phyloP scores from a whole-genome alignment of 2,113 vertebrate species.

The Leptobrachium leishanense region DNA sequence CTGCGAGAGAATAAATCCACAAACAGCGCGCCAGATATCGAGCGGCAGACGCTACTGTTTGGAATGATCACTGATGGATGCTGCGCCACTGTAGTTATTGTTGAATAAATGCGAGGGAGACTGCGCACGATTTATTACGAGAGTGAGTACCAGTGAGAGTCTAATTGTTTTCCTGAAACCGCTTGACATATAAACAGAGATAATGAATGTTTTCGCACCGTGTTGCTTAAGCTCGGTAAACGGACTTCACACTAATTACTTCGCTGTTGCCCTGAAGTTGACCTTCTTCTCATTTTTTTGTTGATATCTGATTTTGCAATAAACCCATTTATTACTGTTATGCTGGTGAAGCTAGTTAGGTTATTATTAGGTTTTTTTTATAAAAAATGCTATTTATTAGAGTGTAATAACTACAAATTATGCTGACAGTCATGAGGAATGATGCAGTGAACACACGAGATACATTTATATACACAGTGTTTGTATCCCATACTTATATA shows the following conservation, averaged over 20 bases:
- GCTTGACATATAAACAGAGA: conserved; percentile 60
- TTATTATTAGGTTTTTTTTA: too few relatives aligned
- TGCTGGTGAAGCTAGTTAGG: background rate
- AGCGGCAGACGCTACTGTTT: conserved; percentile 12
- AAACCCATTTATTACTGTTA: conserved; percentile 17
- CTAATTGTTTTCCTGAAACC: conserved; percentile 59
- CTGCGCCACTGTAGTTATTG: conserved; percentile 9
- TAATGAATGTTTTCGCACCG: conserved; percentile 78
- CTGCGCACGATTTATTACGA: conserved; percentile 12
- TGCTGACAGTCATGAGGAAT: too few relatives aligned
- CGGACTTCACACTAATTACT: conserved; percentile 71
- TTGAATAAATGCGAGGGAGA: conserved; percentile 20
- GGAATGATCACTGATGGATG: conserved; percentile 10
- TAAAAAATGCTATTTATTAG: too few relatives aligned
- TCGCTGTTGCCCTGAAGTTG: conserved; percentile 63
- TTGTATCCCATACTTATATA: too few relatives aligned
- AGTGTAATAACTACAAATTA: too few relatives aligned
- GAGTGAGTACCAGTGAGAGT: conserved; percentile 35
- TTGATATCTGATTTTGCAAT: conserved; percentile 32
- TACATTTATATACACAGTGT: too few relatives aligned
- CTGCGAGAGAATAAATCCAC: conserved; percentile 1
- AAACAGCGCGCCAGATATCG: background rate
- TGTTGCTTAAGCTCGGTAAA: conserved; percentile 66
- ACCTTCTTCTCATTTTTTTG: conserved; percentile 74
- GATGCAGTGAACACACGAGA: too few relatives aligned